Evolutionary conservation across 2,888 invertebrate genomes (phyloP), one percentile per base, ranked within the genome.

Genomic region (Leptopilina syphax): DNA sequence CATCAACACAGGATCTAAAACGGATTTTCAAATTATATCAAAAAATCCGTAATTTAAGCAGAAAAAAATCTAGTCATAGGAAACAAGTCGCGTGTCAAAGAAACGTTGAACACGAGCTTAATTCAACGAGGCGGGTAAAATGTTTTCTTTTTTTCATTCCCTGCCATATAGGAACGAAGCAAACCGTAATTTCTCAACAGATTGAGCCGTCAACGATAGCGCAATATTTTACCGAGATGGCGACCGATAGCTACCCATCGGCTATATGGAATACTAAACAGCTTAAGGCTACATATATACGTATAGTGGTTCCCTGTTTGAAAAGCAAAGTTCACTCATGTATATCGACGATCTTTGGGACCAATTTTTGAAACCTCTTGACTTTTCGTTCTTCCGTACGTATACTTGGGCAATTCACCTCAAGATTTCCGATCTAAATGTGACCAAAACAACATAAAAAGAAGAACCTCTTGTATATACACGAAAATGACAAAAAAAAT

Each of bases 181-280:
- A 78, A 50, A 68, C 80, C 86, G 84, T 88, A 87, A 87, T 88
- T 90, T 88, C 86, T 85, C 83, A 82, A 47, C 80, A 85, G 86
- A 90, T 90, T 89, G 88, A 91, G 90, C 84, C 89, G 88, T 91
- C 88, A 88, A 85, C 85, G 86, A 85, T 85, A 89, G 87, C 86
- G 88, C 87, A 88, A 90, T 90, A 88, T 87, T 90, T 89, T 87
- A 88, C 86, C 83, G 83, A 87, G 90, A 89, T 89, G 87, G 85
- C 86, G 85, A 89, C 82, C 86, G 90, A 90, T 89, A 89, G 87
- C 83, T 85, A 84, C 82, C 86, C 87, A 86, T 89, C 87, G 85
- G 83, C 83, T 84, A 82, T 84, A 82, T 86, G 85, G 89, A 90
- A 89, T 89, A 88, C 87, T 87, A 88, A 89, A 85, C 86, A 87